Conservation (phyloP, 1,140 invertebrate genomes). For the Meloidogyne exigua region DNA sequence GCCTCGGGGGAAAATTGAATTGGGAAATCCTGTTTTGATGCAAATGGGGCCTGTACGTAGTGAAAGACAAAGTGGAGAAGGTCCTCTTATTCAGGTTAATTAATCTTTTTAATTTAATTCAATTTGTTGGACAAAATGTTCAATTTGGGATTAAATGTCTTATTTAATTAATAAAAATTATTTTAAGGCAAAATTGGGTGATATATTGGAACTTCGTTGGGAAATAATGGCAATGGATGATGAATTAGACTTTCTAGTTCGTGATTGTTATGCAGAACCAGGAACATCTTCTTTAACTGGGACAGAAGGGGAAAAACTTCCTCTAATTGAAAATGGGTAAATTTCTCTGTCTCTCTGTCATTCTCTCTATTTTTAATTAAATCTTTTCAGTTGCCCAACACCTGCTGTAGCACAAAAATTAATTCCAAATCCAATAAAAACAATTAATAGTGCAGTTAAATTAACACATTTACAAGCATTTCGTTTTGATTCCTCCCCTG, state of each 20-base stretch:
- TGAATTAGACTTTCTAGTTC: conserved; percentile 62
- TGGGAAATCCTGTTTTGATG: conserved; percentile 63
- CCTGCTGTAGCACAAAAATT: conserved; percentile 62
- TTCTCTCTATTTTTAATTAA: no score
- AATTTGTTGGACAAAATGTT: background rate
- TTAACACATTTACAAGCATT: conserved; percentile 62
- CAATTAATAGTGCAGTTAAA: conserved; percentile 55
- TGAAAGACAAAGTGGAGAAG: conserved; percentile 11
- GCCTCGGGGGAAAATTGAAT: conserved; percentile 62
- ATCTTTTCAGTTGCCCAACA: conserved; percentile 52
- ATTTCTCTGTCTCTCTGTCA: no score
- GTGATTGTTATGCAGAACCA: conserved; percentile 59
- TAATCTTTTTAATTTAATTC: no score
- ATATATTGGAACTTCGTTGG: conserved; percentile 63
- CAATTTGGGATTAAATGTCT: conserved; percentile 3
- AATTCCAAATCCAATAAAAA: conserved; percentile 58
- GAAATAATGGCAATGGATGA: conserved; percentile 64
- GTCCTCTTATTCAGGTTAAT: background rate
- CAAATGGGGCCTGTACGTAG: conserved; percentile 46
- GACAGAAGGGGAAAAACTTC: conserved; percentile 50
- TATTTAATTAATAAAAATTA: background rate
- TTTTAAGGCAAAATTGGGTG: conserved; percentile 59
- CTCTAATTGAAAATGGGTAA: conserved; percentile 54
- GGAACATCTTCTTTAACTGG: conserved; percentile 36
- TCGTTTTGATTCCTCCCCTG: conserved; percentile 58